These are phyloP conservation scores for Autographa pulchrina DNA, from an alignment of 2,888 invertebrate genomes.

Conservation along the genomic window DNA sequence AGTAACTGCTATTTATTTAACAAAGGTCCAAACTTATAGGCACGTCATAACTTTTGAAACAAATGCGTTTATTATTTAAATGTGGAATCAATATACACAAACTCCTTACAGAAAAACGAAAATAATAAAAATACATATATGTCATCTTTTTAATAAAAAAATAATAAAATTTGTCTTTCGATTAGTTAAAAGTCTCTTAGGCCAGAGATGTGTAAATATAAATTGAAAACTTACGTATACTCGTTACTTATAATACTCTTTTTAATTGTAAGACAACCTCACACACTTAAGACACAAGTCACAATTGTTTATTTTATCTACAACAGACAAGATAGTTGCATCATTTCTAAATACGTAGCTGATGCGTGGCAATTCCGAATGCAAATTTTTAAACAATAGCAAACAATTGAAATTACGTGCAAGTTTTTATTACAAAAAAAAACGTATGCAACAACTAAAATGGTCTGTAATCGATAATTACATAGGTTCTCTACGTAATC, in stretches of 20 bases:
- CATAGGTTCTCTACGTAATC: neutral
- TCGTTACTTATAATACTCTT: neutral
- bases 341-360: slow-evolving; percentile 9
- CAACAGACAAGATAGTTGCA: slow-evolving; percentile 13
- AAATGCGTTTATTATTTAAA: slow-evolving; percentile 11
- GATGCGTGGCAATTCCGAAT: slow-evolving; percentile 11
- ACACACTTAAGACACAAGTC: slow-evolving; percentile 6
- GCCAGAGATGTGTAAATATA: neutral
- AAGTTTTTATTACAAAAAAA: slow-evolving; percentile 10
- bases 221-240: neutral
- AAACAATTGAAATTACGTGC: slow-evolving; percentile 13
- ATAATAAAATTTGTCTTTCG: too few relatives aligned
- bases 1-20: slow-evolving; percentile 37
- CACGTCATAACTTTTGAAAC: slow-evolving; percentile 34
- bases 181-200: too few relatives aligned
- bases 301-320: slow-evolving; percentile 8
- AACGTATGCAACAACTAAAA: slow-evolving; percentile 38
- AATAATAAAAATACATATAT: too few relatives aligned
- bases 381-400: slow-evolving; percentile 32
- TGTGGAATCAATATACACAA: neutral
- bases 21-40: slow-evolving; percentile 6
- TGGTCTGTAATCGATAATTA: slow-evolving; percentile 18
- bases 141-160: too few relatives aligned
- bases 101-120: too few relatives aligned
- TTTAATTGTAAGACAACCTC: neutral